Percentiles rank a stretch among this genome's conserved stretches.
Conservation (phyloP, 2,888 invertebrate species). For the Agrotis segetum region DNA sequence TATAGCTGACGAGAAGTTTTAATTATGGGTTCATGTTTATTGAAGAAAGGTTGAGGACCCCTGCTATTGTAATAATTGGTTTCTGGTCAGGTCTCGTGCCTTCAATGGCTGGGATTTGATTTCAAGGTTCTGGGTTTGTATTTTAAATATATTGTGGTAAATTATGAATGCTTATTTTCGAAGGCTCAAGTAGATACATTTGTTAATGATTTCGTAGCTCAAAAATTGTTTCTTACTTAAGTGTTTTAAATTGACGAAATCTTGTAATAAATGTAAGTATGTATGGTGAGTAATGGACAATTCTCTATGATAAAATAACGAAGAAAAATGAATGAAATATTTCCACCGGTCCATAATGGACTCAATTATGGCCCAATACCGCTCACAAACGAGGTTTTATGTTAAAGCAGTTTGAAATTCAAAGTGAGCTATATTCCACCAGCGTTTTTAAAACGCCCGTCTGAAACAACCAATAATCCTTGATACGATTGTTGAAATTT, state of each 20-base stretch:
- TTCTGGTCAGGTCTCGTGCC: slow-evolving; percentile 42
- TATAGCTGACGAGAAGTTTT: slow-evolving; percentile 60
- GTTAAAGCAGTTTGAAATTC: too few species aligned
- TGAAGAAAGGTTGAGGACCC: slow-evolving; percentile 61
- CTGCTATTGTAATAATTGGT: slow-evolving; percentile 46
- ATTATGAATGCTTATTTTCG: neutral
- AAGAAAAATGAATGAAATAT: too few species aligned
- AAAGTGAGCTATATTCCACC: neutral
- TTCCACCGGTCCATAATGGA: too few species aligned
- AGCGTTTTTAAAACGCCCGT: slow-evolving; percentile 54
- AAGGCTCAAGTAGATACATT: neutral
- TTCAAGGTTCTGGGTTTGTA: slow-evolving; percentile 31
- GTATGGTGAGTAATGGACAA: too few species aligned
- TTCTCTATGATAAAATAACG: too few species aligned
- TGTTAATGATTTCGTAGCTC: neutral
- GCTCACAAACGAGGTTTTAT: too few species aligned
- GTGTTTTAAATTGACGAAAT: too few species aligned
- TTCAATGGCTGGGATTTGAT: slow-evolving; percentile 14
- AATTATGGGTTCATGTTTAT: slow-evolving; percentile 65
- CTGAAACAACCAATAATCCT: slow-evolving; percentile 67
- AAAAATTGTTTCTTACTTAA: too few species aligned
- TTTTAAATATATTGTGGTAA: neutral
- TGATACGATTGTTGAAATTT: slow-evolving; percentile 75
- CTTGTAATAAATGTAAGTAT: too few species aligned
- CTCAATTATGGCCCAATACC: too few species aligned